Base-by-base conservation (phyloP, 2,113 vertebrate species). In the Mesoclemmys tuberculata region DNA sequence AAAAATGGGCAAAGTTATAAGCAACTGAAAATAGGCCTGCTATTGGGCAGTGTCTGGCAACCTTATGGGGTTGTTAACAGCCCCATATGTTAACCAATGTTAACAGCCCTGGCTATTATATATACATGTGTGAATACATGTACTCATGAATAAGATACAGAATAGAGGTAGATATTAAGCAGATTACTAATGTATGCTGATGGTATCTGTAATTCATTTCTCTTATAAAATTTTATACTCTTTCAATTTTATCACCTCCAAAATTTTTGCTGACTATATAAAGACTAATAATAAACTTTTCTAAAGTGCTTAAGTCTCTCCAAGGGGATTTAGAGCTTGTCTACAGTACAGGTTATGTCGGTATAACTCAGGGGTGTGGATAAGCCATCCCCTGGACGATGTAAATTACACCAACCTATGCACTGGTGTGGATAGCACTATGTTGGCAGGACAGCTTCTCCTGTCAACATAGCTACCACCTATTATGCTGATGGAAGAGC, bases 1-100 rank as follows among this genome's bases (percentile, higher is more conserved):
- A 80, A 52, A 82, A 82, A 87, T 29, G 79, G 49, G 79, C 82
- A 68, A 82, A 93, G 82, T 38, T 74, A 31, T 55, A 82, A 58
- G 29, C 16, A 3, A 44, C 22, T 12, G 10, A 80, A 55, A 54
- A 87, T 48, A 4, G 24, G 10, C 44, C 38, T 74, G 41, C 24
- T 22, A 74, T 1, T 58, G 10, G 6, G 5, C 27, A 56, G 24
- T 31, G 10, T 41, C 11, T 14, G 18, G 19, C n/a, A n/a, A 44
- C 56, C 82, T 93, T 87, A 77, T 89, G 6, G 10, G 8, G 8
- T n/a, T n/a, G n/a, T n/a, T n/a, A n/a, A n/a, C n/a, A n/a, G n/a
- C n/a, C n/a, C n/a, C n/a, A n/a, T n/a, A n/a, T n/a, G n/a, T n/a
- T 82, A 75, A 18, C 6, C 64, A 68, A 21, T 54, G 26, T 27